A percentile compares a stretch with the other conserved stretches of the same genome.
Conservation (phyloP, 2,888 invertebrate genomes). For the Acrobasis consociella region DNA sequence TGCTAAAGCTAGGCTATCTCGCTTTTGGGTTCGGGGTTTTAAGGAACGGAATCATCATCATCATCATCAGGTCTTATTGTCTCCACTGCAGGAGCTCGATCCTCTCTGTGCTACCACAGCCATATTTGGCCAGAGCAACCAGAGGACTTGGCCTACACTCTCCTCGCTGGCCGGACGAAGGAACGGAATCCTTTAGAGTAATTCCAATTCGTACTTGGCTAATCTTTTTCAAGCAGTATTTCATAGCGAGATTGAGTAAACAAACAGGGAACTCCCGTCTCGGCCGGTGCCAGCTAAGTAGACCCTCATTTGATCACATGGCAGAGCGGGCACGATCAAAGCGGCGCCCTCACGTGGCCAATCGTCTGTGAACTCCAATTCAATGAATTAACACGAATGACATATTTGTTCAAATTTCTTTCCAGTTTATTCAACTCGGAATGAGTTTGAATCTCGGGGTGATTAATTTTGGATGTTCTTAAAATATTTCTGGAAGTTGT, state of each 20-base stretch:
- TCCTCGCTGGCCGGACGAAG: too few species aligned
- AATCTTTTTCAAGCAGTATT: conserved; percentile 25
- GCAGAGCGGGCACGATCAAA: conserved; percentile 76
- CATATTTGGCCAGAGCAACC: too few species aligned
- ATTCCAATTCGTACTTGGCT: neutral
- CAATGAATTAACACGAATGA: conserved; percentile 72
- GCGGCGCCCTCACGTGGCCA: conserved; percentile 60
- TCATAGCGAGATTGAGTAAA: conserved; percentile 41
- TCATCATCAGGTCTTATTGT: too few species aligned
- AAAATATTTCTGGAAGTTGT: neutral
- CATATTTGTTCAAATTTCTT: conserved; percentile 59
- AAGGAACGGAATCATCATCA: too few species aligned
- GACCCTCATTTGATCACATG: conserved; percentile 71
- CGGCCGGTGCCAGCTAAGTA: conserved; percentile 48
- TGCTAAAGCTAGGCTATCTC: too few species aligned
- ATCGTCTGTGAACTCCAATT: conserved; percentile 66
- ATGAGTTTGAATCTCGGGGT: conserved; percentile 13
- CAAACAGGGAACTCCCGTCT: conserved; percentile 36
- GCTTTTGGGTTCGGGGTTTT: too few species aligned
- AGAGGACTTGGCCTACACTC: too few species aligned
- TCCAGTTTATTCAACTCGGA: conserved; percentile 34
- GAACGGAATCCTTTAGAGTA: neutral
- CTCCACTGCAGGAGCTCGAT: too few species aligned
- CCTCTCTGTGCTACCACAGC: too few species aligned
- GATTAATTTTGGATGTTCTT: conserved; percentile 6